A percentile compares a stretch with the other conserved stretches of the same genome.
phyloP scores from a whole-genome alignment of 2,113 vertebrate species.

The Dasyprocta punctata region DNA sequence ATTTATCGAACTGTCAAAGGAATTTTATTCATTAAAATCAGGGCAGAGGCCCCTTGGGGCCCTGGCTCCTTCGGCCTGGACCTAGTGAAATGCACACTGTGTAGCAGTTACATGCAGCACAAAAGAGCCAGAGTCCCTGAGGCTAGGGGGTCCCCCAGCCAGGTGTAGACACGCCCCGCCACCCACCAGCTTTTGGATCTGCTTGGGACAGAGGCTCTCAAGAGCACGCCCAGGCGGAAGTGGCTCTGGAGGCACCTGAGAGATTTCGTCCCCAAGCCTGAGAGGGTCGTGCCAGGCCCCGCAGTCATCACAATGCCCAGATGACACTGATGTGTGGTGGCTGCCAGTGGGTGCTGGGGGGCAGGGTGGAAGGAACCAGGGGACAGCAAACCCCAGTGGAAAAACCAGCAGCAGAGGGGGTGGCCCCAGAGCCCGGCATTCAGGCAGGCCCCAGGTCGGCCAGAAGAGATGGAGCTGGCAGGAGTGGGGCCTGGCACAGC shows the following conservation, averaged over 20 bases:
- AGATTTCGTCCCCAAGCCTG: neutral
- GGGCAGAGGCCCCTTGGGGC: neutral
- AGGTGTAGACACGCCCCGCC: neutral
- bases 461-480: neutral
- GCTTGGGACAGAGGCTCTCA: neutral
- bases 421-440: neutral
- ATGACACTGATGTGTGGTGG: neutral
- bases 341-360: neutral
- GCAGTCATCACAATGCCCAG: constrained; percentile 60
- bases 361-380: neutral
- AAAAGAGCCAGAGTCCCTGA: neutral
- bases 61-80: constrained; percentile 39
- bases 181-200: neutral
- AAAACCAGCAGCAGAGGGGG: neutral
- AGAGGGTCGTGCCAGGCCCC: neutral
- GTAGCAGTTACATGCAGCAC: neutral
- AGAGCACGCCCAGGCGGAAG: neutral
- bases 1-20: constrained; percentile 44
- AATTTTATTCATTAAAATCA: constrained; percentile 70
- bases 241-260: constrained; percentile 24
- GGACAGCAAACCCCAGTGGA: constrained; percentile 20
- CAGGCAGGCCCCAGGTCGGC: constrained; percentile 25
- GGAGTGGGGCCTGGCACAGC: constrained; percentile 51
- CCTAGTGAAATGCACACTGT: constrained; percentile 59
- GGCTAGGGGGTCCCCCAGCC: constrained; percentile 60